Evolutionary conservation across 2,797 vertebrate genomes (phyloP).

Genomic region (Bufotes viridis): DNA sequence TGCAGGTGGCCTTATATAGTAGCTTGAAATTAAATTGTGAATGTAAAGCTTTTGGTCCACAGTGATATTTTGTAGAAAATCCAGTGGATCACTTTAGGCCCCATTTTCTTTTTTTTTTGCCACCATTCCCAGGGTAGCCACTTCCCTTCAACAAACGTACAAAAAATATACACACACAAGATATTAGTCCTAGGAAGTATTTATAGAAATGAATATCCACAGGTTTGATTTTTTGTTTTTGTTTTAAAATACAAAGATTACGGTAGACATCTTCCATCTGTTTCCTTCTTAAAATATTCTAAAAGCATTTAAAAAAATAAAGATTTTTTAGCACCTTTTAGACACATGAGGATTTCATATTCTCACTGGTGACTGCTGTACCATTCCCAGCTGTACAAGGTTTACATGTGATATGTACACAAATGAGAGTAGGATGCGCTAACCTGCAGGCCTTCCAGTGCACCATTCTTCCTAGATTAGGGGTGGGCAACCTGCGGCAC

Average conservation of each 20-base stretch:
- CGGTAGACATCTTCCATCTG: conserved; percentile 55
- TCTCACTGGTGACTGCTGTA: conserved; percentile 30
- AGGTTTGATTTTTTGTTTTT: conserved; percentile 54
- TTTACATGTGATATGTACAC: neutral
- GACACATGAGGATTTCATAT: conserved; percentile 48
- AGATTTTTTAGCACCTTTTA: conserved; percentile 61
- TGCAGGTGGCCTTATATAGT: too few relatives aligned
- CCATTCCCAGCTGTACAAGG: conserved; percentile 32
- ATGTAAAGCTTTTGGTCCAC: neutral
- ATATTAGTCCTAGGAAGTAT: conserved; percentile 59
- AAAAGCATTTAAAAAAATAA: conserved; percentile 62
- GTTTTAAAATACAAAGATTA: conserved; percentile 58
- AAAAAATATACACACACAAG: conserved; percentile 41
- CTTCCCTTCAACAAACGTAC: neutral
- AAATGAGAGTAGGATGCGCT: neutral
- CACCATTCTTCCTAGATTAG: neutral
- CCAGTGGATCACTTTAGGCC: neutral
- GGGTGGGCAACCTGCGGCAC: too few relatives aligned
- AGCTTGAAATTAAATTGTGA: too few relatives aligned
- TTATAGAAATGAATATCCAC: conserved; percentile 60
- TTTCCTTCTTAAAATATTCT: conserved; percentile 60
- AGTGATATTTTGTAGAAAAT: neutral
- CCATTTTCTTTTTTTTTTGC: neutral
- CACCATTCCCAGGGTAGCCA: neutral
- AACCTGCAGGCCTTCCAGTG: conserved; percentile 7